These are phyloP conservation scores for Chlorodrepanis virens DNA, from an alignment of 2,113 vertebrate species.

Conservation along the genomic window DNA sequence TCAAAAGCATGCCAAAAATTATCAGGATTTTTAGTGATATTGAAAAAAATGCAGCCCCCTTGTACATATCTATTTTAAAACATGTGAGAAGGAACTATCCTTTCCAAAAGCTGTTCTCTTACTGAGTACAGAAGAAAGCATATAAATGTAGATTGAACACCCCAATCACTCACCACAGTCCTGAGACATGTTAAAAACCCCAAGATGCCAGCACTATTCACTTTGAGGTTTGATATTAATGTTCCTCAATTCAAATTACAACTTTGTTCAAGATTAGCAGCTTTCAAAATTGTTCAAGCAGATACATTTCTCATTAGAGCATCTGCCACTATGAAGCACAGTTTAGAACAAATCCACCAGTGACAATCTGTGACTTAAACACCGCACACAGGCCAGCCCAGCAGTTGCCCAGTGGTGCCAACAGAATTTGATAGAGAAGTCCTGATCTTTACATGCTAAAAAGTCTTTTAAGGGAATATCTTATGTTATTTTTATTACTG, in stretches of 20 bases:
- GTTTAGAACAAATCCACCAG: neutral
- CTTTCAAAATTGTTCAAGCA: neutral
- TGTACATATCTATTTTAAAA: neutral
- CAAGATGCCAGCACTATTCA: neutral
- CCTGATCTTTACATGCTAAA: neutral
- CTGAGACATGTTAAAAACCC: neutral
- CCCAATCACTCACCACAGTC: neutral
- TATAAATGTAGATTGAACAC: neutral
- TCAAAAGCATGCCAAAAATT: neutral
- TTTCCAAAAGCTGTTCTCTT: neutral
- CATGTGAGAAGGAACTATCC: neutral
- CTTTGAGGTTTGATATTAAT: neutral
- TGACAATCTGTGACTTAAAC: neutral
- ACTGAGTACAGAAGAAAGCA: neutral
- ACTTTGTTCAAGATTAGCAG: neutral
- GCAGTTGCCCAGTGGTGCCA: neutral
- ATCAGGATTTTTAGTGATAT: neutral
- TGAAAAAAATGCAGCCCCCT: neutral
- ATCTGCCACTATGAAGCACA: neutral
- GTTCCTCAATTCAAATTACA: neutral
- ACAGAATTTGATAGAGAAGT: neutral
- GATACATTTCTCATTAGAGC: neutral
- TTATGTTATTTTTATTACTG: neutral
- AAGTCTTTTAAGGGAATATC: neutral
- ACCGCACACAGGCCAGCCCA: neutral